Evolutionary conservation across 2,888 invertebrate genomes (phyloP).

Genomic region (Abrostola triplasia): DNA sequence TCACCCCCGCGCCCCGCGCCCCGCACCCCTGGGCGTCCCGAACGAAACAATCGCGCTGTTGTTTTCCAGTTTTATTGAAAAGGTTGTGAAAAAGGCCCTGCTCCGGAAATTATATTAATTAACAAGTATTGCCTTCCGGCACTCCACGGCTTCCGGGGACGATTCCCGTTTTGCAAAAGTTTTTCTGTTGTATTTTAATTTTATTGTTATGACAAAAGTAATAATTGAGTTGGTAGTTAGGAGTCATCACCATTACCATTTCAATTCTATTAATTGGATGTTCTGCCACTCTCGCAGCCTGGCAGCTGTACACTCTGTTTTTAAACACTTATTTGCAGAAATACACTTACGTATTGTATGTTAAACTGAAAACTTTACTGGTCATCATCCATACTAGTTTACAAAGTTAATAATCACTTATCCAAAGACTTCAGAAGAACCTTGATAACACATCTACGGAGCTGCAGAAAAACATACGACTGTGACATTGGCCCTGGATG

Average conservation of each 20-base stretch:
- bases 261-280: constrained; percentile 23
- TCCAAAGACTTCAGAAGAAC: too few relatives aligned
- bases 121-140: constrained; percentile 45
- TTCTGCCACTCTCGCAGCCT: neutral
- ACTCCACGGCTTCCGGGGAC: constrained; percentile 25
- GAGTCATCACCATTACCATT: constrained; percentile 17
- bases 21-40: neutral
- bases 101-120: constrained; percentile 44
- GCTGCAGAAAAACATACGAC: too few relatives aligned
- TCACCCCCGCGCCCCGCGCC: neutral
- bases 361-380: too few relatives aligned
- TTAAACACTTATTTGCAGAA: neutral
- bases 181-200: constrained; percentile 13
- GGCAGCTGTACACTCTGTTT: neutral
- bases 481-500: too few relatives aligned
- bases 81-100: constrained; percentile 26
- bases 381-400: too few relatives aligned
- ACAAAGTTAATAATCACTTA: too few relatives aligned
- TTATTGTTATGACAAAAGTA: constrained; percentile 18
- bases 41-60: constrained; percentile 17
- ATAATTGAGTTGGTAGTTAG: constrained; percentile 19
- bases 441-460: too few relatives aligned
- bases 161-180: constrained; percentile 26
- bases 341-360: too few relatives aligned
- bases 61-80: constrained; percentile 33